Conservation (phyloP, 2,797 vertebrate species). For the Linurgus olivaceus region DNA sequence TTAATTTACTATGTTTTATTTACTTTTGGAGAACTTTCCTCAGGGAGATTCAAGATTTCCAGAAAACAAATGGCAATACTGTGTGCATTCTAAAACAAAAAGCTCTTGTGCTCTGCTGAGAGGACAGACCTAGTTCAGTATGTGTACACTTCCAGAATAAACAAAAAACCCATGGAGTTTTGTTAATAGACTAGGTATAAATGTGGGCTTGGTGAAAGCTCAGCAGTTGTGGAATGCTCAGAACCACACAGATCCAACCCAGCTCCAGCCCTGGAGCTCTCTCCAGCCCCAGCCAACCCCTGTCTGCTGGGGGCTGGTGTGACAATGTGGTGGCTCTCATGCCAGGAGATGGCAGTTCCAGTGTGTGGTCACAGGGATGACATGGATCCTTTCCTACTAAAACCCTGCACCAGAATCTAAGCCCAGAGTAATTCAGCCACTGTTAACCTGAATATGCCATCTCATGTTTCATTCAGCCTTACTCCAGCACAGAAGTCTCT, state of each 20-base stretch:
- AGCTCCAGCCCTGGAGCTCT: not conserved
- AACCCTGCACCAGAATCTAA: not conserved
- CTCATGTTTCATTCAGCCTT: constrained; percentile 58
- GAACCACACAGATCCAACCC: not conserved
- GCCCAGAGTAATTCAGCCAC: constrained; percentile 9
- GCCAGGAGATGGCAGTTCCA: not conserved
- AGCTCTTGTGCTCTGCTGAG: not conserved
- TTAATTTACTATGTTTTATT: not conserved
- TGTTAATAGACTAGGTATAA: not conserved
- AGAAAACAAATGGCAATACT: not conserved
- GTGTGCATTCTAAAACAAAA: not conserved
- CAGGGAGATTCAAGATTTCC: not conserved
- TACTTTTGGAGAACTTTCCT: not conserved
- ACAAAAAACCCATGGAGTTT: not conserved
- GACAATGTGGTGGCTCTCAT: accelerated
- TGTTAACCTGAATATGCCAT: constrained; percentile 36
- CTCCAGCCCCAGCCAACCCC: not conserved
- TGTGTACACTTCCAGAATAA: not conserved
- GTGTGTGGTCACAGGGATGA: not conserved
- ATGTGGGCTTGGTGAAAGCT: not conserved
- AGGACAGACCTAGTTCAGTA: not conserved
- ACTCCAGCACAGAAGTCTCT: not conserved
- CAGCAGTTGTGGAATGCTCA: not conserved
- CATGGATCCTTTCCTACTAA: not conserved
- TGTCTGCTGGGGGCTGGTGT: not conserved